Conservation (phyloP, 1,140 invertebrate genomes). For the Melanaphis sacchari region DNA sequence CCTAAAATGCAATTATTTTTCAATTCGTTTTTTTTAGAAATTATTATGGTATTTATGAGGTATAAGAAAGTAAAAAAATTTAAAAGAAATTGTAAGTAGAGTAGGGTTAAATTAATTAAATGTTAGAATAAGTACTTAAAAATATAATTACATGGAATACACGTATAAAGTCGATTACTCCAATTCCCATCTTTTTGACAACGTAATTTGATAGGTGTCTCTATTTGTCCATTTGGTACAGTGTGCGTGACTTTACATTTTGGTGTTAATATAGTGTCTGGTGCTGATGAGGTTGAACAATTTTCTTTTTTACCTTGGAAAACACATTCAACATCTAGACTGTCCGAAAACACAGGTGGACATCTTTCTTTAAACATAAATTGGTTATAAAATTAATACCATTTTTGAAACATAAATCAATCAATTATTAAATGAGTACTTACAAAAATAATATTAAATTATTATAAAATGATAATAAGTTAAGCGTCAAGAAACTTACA, state of each 20-base stretch:
- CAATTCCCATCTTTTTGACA: not conserved
- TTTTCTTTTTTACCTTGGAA: not conserved
- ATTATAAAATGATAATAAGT: not conserved
- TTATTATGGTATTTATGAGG: too few relatives aligned
- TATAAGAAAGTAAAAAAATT: too few relatives aligned
- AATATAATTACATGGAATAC: slow-evolving; percentile 23
- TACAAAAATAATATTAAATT: not conserved
- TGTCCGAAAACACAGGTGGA: not conserved
- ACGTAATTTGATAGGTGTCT: not conserved
- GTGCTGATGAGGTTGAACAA: not conserved
- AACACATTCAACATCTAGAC: not conserved
- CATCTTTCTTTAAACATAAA: not conserved
- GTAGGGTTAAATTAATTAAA: too few relatives aligned
- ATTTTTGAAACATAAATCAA: slow-evolving; percentile 3
- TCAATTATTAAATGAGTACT: not conserved
- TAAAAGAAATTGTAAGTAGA: too few relatives aligned
- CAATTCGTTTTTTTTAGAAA: too few relatives aligned
- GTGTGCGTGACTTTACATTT: not conserved
- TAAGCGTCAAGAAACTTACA: not conserved
- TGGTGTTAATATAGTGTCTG: not conserved
- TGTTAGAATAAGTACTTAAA: not conserved
- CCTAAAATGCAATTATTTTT: too few relatives aligned
- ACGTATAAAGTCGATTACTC: not conserved
- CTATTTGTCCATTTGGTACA: slow-evolving; percentile 11
- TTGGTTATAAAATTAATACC: not conserved